Conservation (phyloP, 92 coral and sea anemone species). For the Bergia puertoricense region DNA sequence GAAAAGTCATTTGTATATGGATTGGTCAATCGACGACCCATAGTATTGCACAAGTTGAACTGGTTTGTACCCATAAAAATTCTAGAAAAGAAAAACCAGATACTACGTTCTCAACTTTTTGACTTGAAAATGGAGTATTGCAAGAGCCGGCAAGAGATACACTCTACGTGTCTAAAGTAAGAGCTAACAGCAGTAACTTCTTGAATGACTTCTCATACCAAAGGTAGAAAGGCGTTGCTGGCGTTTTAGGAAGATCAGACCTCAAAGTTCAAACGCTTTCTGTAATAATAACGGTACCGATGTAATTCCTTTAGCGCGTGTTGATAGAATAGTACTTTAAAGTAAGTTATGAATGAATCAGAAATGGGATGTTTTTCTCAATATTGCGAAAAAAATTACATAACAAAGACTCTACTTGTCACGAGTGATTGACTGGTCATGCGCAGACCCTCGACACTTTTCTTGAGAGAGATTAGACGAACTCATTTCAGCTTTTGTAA, state of each 20-base stretch:
- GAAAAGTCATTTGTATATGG: neutral
- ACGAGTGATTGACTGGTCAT: too few species aligned
- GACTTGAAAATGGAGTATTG: neutral
- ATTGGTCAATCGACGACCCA: too few species aligned
- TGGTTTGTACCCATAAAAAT: too few species aligned
- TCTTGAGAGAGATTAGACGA: too few species aligned
- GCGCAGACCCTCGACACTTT: too few species aligned
- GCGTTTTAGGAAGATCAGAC: neutral
- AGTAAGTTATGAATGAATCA: too few species aligned
- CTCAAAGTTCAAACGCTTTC: neutral
- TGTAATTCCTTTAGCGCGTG: neutral
- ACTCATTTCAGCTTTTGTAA: too few species aligned
- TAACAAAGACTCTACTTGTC: neutral
- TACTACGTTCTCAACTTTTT: neutral
- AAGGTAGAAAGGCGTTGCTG: neutral
- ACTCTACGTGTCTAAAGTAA: neutral
- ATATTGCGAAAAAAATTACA: neutral
- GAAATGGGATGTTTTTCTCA: neutral
- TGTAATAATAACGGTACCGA: neutral
- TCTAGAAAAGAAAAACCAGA: neutral
- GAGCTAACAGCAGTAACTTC: neutral
- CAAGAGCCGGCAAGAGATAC: neutral
- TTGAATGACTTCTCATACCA: neutral
- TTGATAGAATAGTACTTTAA: neutral
- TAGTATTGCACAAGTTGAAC: too few species aligned